Evolutionary conservation across 2,113 vertebrate genomes (phyloP).

Genomic region (Fregata magnificens): DNA sequence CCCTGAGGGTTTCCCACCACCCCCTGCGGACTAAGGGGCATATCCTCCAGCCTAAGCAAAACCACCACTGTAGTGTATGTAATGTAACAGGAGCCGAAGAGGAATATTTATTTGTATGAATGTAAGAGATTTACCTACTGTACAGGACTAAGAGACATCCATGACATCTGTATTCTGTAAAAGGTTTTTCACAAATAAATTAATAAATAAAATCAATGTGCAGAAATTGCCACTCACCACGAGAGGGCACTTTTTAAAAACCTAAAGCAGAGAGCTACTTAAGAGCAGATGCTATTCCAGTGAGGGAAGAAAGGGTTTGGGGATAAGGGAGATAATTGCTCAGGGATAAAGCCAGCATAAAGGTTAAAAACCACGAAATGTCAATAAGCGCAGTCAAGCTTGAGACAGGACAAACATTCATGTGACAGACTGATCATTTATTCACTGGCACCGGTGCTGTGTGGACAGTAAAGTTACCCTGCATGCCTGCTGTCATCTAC

Average conservation of each 20-base stretch:
- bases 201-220: background rate
- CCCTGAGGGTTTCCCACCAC: background rate
- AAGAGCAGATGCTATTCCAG: background rate
- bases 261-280: background rate
- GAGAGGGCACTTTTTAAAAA: conserved; percentile 65
- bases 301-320: background rate
- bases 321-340: background rate
- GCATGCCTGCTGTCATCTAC: background rate
- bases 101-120: background rate
- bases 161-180: background rate
- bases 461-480: background rate
- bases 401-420: background rate
- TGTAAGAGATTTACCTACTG: background rate
- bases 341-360: background rate
- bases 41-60: background rate
- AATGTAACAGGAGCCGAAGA: background rate
- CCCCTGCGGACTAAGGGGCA: background rate
- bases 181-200: background rate
- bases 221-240: conserved; percentile 34
- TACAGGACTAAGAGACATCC: background rate
- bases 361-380: background rate
- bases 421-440: background rate
- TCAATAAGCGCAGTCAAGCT: background rate
- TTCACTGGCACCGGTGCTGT: background rate
- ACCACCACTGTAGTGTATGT: background rate